phyloP scores from a whole-genome alignment of 2,888 invertebrate species.

The Helobdella robusta region DNA sequence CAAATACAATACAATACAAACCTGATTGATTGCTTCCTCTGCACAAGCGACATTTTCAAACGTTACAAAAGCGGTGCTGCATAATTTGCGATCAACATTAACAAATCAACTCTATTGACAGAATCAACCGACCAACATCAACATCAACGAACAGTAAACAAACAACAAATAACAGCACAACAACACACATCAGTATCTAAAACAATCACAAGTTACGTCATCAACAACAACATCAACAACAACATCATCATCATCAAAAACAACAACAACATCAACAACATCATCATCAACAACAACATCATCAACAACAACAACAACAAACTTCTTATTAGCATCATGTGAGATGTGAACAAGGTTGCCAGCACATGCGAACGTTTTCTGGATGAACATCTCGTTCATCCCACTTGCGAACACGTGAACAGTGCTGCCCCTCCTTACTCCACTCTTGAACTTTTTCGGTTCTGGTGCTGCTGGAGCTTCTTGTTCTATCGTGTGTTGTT shows the following conservation, averaged over 20 bases:
- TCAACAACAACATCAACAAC: neutral
- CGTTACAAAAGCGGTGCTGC: conserved; percentile 3
- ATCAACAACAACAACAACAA: neutral
- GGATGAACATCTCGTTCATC: neutral
- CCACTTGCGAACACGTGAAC: conserved; percentile 5
- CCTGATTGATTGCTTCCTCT: conserved; percentile 13
- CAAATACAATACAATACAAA: neutral
- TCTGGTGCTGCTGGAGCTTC: too few species aligned
- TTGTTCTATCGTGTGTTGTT: too few species aligned
- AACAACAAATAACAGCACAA: neutral
- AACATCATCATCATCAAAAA: neutral
- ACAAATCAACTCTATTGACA: too few species aligned
- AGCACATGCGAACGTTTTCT: neutral
- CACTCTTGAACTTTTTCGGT: too few species aligned
- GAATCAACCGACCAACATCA: too few species aligned
- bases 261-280: neutral
- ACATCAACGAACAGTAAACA: neutral
- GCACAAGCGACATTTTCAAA: neutral
- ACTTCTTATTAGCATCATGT: conserved; percentile 2
- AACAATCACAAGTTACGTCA: too few species aligned
- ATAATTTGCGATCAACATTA: too few species aligned
- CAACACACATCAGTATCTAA: too few species aligned
- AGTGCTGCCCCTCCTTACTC: conserved; percentile 5
- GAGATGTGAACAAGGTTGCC: neutral
- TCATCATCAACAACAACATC: neutral